phyloP scores from a whole-genome alignment of 2,113 vertebrate genomes.

The Alethe castanea region DNA sequence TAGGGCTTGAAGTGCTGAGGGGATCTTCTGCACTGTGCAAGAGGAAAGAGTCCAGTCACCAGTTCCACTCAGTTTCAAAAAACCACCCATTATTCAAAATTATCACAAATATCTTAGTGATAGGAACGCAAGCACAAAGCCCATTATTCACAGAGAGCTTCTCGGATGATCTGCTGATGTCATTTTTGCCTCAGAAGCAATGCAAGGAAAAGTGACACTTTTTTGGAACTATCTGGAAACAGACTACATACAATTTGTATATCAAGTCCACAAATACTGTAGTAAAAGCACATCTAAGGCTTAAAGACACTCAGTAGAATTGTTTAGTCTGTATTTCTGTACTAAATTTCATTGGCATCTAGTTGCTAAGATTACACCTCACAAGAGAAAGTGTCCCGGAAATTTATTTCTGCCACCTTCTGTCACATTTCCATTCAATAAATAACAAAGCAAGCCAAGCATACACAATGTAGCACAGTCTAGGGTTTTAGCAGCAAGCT shows the following conservation, averaged over 20 bases:
- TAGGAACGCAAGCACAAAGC: not conserved
- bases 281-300: not conserved
- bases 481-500: not conserved
- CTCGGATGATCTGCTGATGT: not conserved
- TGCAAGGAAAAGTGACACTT: rapidly evolving
- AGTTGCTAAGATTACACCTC: not conserved
- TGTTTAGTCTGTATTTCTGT: not conserved
- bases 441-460: not conserved
- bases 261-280: not conserved
- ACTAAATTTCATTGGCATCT: not conserved
- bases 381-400: not conserved
- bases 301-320: not conserved
- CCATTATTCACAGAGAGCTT: not conserved
- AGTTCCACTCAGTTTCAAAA: not conserved
- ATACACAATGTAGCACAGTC: not conserved
- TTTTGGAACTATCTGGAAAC: not conserved
- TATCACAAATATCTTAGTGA: not conserved
- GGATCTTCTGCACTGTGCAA: constrained; percentile 81
- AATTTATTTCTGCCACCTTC: not conserved
- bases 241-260: not conserved
- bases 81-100: not conserved
- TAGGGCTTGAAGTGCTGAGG: constrained; percentile 90
- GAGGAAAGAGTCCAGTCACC: not conserved
- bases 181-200: not conserved
- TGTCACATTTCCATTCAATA: not conserved